Conservation (phyloP, 2,797 vertebrate genomes). For the Hoplostethus mediterraneus region DNA sequence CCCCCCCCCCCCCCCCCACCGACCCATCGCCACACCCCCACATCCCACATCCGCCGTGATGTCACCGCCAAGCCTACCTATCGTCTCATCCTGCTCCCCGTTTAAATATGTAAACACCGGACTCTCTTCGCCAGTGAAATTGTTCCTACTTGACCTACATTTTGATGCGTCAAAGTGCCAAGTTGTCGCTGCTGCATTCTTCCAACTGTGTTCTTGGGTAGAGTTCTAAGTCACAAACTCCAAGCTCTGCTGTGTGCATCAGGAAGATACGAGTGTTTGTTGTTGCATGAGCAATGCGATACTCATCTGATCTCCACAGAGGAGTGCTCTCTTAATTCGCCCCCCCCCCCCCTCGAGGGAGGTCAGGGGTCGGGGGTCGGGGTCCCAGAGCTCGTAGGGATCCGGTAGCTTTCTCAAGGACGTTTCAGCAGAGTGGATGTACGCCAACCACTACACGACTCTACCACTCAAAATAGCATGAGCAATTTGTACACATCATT, state of each 20-base stretch:
- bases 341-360: conserved; percentile 8
- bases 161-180: conserved; percentile 8
- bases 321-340: conserved; percentile 25
- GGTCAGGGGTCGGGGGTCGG: conserved; percentile 39
- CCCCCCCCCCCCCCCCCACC: not conserved
- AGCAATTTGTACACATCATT: not conserved
- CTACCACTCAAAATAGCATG: not conserved
- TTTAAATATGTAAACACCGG: conserved; percentile 47
- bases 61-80: conserved; percentile 27
- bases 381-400: too few relatives aligned
- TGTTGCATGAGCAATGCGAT: conserved; percentile 44
- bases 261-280: conserved; percentile 39
- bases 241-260: conserved; percentile 21
- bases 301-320: conserved; percentile 28
- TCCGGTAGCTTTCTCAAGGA: too few relatives aligned
- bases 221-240: conserved; percentile 26
- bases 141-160: conserved; percentile 48
- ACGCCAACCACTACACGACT: too few relatives aligned
- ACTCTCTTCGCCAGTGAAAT: conserved; percentile 14
- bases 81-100: not conserved
- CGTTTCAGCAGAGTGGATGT: too few relatives aligned
- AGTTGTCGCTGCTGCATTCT: conserved; percentile 33
- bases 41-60: conserved; percentile 46
- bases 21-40: conserved; percentile 34
- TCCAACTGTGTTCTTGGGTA: conserved; percentile 14